Percentiles rank a stretch among this genome's conserved stretches.
Conservation (phyloP, 2,888 invertebrate genomes). For the Microplitis deprimator region DNA sequence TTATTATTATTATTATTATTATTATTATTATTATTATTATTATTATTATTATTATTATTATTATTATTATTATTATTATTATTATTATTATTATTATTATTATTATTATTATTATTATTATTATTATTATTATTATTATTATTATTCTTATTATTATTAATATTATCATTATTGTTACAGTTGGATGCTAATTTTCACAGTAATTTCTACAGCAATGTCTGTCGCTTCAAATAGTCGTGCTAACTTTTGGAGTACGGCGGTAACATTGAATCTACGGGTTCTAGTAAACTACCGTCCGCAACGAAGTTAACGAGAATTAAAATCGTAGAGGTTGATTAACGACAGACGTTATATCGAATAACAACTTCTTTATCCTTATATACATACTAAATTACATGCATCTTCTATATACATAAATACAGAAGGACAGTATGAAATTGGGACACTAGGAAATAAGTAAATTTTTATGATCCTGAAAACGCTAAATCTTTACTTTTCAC, state of each 20-base stretch:
- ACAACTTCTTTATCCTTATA: conserved; percentile 30
- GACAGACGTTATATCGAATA: conserved; percentile 48
- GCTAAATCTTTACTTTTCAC: no score
- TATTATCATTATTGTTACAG: not conserved
- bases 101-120: no score
- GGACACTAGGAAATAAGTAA: no score
- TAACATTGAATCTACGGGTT: conserved; percentile 29
- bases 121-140: no score
- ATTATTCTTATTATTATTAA: not conserved
- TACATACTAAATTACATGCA: conserved; percentile 13
- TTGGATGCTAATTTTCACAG: conserved; percentile 26
- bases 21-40: not conserved
- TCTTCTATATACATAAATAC: not conserved
- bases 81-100: not conserved
- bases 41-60: not conserved
- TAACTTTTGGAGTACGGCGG: conserved; percentile 24
- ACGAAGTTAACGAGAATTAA: conserved; percentile 47
- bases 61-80: not conserved
- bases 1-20: not conserved
- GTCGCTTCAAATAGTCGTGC: not conserved
- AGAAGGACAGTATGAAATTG: no score
- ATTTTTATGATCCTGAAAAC: no score
- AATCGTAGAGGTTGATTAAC: conserved; percentile 49
- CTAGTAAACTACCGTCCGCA: conserved; percentile 32
- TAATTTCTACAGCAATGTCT: conserved; percentile 24